Conservation (phyloP, 2,797 vertebrate genomes). For the Acanthurus tractus region DNA sequence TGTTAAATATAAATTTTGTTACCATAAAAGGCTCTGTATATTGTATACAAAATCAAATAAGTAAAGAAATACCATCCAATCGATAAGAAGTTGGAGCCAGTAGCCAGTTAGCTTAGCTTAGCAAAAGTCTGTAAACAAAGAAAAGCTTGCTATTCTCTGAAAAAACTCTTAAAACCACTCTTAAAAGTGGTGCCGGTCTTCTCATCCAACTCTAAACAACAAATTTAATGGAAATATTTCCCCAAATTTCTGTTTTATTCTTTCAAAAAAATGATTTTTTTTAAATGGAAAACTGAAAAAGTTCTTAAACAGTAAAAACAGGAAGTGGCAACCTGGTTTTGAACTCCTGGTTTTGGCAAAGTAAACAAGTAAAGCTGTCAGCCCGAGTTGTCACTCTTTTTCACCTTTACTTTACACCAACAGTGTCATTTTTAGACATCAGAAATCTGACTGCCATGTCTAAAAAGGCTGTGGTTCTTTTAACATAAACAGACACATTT, state of each 20-base stretch:
- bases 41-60: background rate
- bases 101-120: too few relatives aligned
- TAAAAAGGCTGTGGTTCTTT: constrained; percentile 30
- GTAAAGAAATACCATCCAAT: background rate
- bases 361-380: background rate
- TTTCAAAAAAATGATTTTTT: background rate
- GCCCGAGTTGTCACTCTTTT: too few relatives aligned
- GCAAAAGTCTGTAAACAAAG: too few relatives aligned
- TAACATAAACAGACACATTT: constrained; percentile 44
- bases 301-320: background rate
- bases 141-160: too few relatives aligned
- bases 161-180: too few relatives aligned
- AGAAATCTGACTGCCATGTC: constrained; percentile 6
- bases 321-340: background rate
- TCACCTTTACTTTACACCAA: background rate
- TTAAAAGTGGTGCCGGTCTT: background rate
- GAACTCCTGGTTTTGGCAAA: too few relatives aligned
- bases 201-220: background rate
- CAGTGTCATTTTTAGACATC: background rate
- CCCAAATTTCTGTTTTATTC: background rate
- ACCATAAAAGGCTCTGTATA: background rate
- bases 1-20: background rate
- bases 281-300: background rate
- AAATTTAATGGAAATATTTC: background rate
- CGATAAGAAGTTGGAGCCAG: background rate